Percentiles rank a stretch among this genome's conserved stretches.
Conservation (phyloP, 1,140 invertebrate species). For the Zelostemma sp. region DNA sequence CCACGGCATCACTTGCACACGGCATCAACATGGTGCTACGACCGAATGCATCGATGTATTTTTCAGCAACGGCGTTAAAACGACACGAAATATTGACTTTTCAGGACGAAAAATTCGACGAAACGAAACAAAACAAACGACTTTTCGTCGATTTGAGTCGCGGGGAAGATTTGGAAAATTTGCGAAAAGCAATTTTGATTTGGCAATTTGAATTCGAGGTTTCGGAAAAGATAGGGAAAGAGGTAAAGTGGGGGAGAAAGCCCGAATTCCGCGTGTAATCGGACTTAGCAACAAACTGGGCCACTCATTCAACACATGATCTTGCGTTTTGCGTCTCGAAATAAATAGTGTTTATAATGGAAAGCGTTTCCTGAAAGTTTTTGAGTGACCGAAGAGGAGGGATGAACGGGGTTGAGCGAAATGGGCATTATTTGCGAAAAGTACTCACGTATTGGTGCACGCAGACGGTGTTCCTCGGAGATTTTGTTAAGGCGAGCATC, state of each 20-base stretch:
- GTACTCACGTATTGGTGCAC: slow-evolving; percentile 55
- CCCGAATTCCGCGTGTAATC: neutral
- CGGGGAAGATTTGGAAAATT: too few relatives aligned
- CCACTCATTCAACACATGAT: slow-evolving; percentile 49
- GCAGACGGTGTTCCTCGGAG: slow-evolving; percentile 47
- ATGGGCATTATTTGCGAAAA: neutral
- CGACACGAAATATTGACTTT: neutral
- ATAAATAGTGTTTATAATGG: slow-evolving; percentile 4
- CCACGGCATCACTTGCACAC: slow-evolving; percentile 64
- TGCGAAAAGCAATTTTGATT: neutral
- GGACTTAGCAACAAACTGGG: slow-evolving; percentile 26
- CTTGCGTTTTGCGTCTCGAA: slow-evolving; percentile 51
- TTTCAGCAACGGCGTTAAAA: neutral
- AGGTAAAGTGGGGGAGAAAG: neutral
- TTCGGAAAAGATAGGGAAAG: slow-evolving; percentile 1
- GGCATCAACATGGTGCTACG: slow-evolving; percentile 54
- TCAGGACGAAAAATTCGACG: neutral
- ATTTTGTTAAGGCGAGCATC: slow-evolving; percentile 58
- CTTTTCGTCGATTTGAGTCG: too few relatives aligned
- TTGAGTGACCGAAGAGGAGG: too few relatives aligned
- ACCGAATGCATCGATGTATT: neutral
- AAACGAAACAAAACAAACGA: neutral
- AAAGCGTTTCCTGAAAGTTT: neutral
- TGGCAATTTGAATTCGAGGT: too few relatives aligned
- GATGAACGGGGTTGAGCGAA: neutral